Percentiles rank a stretch among this genome's conserved stretches.
phyloP scores from a whole-genome alignment of 1,140 invertebrate genomes.

The Bombus sylvicola region DNA sequence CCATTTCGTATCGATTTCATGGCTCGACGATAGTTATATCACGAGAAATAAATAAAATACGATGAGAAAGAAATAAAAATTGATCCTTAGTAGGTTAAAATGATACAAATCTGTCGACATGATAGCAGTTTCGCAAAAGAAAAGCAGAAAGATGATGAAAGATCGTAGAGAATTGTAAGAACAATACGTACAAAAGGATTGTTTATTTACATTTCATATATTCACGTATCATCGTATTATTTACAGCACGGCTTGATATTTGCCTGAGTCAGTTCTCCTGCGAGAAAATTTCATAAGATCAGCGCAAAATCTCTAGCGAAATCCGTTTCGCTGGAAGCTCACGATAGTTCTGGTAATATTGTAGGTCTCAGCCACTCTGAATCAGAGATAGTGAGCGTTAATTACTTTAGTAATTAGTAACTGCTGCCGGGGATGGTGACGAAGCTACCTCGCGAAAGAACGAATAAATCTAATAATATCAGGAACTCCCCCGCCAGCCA shows the following conservation, averaged over 20 bases:
- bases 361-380: neutral
- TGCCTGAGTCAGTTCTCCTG: neutral
- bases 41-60: too few species aligned
- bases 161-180: too few species aligned
- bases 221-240: neutral
- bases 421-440: neutral
- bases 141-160: too few species aligned
- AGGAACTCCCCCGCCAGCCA: neutral
- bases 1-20: too few species aligned
- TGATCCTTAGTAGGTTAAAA: too few species aligned
- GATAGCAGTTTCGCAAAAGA: too few species aligned
- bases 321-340: neutral
- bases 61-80: too few species aligned
- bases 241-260: neutral
- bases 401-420: constrained; percentile 48
- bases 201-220: too few species aligned
- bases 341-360: constrained; percentile 17
- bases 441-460: neutral
- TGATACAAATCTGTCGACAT: too few species aligned
- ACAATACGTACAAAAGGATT: too few species aligned
- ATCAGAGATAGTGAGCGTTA: constrained; percentile 31
- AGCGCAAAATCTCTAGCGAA: neutral
- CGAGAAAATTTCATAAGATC: neutral
- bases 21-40: too few species aligned
- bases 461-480: constrained; percentile 24